A percentile compares a stretch with the other conserved stretches of the same genome.
Conservation (phyloP, 2,797 vertebrate genomes). For the Phylloscopus collybita region DNA sequence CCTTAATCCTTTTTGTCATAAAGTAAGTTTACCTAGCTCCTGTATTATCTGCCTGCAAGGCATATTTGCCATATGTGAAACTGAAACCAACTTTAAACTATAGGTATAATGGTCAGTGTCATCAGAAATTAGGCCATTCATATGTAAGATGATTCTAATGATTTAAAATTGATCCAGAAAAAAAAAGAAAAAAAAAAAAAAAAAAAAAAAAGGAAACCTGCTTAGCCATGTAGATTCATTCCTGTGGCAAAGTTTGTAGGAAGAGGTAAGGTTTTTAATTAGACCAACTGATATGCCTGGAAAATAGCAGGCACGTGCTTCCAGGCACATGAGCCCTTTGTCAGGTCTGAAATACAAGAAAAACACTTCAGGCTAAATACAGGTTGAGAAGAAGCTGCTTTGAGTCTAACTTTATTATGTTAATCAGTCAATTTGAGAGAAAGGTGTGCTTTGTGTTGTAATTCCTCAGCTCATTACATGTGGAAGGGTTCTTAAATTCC, state of each 20-base stretch:
- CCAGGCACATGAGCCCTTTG: constrained; percentile 23
- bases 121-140: neutral
- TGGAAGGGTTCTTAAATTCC: constrained; percentile 29
- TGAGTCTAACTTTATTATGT: constrained; percentile 30
- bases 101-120: neutral
- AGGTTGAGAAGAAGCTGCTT: constrained; percentile 19
- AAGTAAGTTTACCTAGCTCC: constrained; percentile 3
- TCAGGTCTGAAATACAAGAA: constrained; percentile 36
- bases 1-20: neutral
- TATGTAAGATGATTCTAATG: neutral
- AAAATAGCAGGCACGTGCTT: constrained; percentile 21
- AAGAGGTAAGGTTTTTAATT: constrained; percentile 51
- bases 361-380: constrained; percentile 33
- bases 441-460: constrained; percentile 18
- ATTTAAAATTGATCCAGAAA: neutral
- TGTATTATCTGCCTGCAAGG: neutral
- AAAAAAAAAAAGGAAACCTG: neutral
- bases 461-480: constrained; percentile 19
- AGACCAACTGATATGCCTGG: constrained; percentile 9
- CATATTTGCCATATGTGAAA: neutral
- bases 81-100: neutral
- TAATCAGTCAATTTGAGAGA: constrained; percentile 46
- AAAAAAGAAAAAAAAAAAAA: no score
- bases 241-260: constrained; percentile 8
- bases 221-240: neutral